phyloP scores from a whole-genome alignment of 2,888 invertebrate genomes.

The Coronaproctus castanopsis region DNA sequence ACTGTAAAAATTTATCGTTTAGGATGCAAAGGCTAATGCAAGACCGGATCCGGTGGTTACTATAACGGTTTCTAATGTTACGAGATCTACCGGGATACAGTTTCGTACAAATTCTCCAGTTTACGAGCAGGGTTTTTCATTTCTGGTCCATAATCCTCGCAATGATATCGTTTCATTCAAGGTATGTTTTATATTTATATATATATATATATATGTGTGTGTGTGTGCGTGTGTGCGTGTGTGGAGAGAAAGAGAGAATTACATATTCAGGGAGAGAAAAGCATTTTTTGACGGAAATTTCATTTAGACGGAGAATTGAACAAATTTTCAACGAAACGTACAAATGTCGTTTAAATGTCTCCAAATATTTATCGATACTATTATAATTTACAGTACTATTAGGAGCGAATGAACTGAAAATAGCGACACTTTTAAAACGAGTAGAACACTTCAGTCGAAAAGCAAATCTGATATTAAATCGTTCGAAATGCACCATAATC shows the following conservation, averaged over 20 bases:
- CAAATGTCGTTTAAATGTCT: too few relatives aligned
- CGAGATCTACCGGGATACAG: constrained; percentile 47
- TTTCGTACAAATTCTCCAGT: constrained; percentile 74
- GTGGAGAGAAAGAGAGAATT: neutral
- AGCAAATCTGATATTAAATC: too few relatives aligned
- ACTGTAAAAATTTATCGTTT: neutral
- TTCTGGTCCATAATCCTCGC: constrained; percentile 78
- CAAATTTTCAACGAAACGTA: too few relatives aligned
- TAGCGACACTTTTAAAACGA: too few relatives aligned
- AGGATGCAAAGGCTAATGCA: constrained; percentile 36
- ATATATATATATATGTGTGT: constrained; percentile 1
- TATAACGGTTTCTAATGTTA: constrained; percentile 56
- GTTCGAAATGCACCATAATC: too few relatives aligned
- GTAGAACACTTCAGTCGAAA: too few relatives aligned
- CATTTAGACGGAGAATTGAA: too few relatives aligned
- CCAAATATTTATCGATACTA: too few relatives aligned
- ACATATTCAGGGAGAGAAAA: neutral
- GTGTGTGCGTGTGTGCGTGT: neutral
- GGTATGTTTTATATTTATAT: constrained; percentile 29
- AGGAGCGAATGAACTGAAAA: too few relatives aligned
- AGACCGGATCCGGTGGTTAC: constrained; percentile 69
- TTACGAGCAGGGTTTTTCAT: constrained; percentile 82
- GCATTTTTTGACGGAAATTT: too few relatives aligned
- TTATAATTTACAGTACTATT: too few relatives aligned
- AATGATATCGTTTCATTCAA: constrained; percentile 66